These are phyloP conservation scores for Linnaemya tessellans DNA, from an alignment of 2,888 invertebrate species.

Conservation along the genomic window DNA sequence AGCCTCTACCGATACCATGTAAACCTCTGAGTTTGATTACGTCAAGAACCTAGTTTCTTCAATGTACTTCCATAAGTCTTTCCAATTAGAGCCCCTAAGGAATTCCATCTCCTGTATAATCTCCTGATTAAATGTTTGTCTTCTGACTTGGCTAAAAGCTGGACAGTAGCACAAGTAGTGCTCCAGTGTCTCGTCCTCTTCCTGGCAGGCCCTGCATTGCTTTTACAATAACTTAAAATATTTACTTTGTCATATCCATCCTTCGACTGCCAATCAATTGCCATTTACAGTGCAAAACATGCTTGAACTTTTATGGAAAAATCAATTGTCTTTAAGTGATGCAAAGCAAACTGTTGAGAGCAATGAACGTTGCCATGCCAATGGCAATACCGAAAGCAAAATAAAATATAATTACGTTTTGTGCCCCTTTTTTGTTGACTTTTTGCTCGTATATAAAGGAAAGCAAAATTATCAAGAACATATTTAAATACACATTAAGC, in stretches of 20 bases:
- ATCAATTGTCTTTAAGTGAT: slow-evolving; percentile 52
- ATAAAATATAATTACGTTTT: slow-evolving; percentile 3
- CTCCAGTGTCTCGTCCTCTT: no score
- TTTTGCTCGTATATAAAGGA: not conserved
- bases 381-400: slow-evolving; percentile 4
- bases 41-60: no score
- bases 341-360: not conserved
- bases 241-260: not conserved
- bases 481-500: not conserved
- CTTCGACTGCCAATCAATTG: slow-evolving; percentile 5
- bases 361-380: slow-evolving; percentile 18
- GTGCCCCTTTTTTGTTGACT: slow-evolving; percentile 33
- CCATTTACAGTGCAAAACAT: slow-evolving; percentile 16
- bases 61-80: no score
- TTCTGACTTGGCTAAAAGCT: no score
- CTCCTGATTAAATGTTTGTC: no score
- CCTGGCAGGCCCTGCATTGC: no score
- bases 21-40: no score
- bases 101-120: no score
- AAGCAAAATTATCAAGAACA: not conserved
- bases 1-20: no score
- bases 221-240: not conserved
- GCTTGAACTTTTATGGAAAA: slow-evolving; percentile 23
- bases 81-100: no score
- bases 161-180: no score